Percentiles rank a stretch among this genome's conserved stretches.
These are phyloP conservation scores for Bombycilla garrulus DNA, from an alignment of 2,113 vertebrate species.

Conservation along the genomic window DNA sequence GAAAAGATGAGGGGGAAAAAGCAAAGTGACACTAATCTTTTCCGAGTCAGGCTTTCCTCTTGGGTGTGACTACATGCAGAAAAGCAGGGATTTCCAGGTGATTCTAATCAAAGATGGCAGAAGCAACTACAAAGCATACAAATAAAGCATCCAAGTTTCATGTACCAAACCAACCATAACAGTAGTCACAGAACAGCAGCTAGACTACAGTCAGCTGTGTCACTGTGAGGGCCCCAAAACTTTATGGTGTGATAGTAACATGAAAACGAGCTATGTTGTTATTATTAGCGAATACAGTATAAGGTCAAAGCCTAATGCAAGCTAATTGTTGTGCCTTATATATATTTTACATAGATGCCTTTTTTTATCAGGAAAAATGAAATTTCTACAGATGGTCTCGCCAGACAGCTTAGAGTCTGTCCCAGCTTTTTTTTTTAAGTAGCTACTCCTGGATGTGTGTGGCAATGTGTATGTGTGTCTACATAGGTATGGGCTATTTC, in stretches of 20 bases:
- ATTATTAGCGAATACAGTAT: not conserved
- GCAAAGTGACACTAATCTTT: constrained; percentile 64
- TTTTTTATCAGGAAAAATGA: not conserved
- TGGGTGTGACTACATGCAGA: constrained; percentile 60
- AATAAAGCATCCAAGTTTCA: constrained; percentile 46
- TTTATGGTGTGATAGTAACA: not conserved
- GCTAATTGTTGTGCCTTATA: not conserved
- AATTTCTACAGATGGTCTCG: not conserved
- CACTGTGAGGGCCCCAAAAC: not conserved
- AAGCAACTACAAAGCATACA: constrained; percentile 56
- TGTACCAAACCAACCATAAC: constrained; percentile 19
- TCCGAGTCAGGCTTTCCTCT: constrained; percentile 51
- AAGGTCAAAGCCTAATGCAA: not conserved
- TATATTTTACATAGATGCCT: not conserved
- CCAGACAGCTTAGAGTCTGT: not conserved
- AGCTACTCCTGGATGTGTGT: not conserved
- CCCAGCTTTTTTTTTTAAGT: not conserved
- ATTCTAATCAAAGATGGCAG: constrained; percentile 58
- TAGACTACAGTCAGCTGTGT: not conserved
- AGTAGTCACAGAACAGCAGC: not conserved
- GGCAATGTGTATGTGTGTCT: not conserved
- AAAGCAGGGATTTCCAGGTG: constrained; percentile 58
- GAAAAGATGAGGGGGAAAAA: constrained; percentile 42
- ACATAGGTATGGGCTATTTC: not conserved
- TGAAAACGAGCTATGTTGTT: not conserved